These are phyloP conservation scores for Ceratosolen solmsi DNA, from an alignment of 1,140 invertebrate genomes.

Conservation along the genomic window DNA sequence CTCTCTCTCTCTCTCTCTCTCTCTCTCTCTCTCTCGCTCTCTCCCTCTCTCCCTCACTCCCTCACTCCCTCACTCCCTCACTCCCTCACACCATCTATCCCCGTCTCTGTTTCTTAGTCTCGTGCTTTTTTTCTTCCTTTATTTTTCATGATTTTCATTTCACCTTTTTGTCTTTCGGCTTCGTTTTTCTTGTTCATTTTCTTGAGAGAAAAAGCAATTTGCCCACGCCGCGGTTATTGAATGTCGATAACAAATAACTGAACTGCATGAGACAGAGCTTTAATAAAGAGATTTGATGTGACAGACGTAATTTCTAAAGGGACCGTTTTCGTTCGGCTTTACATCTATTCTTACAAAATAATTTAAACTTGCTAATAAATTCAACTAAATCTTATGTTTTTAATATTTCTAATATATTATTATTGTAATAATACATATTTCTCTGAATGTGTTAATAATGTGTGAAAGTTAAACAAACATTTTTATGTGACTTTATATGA, in stretches of 20 bases:
- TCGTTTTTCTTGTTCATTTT: conserved; percentile 25
- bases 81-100: conserved; percentile 45
- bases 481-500: too few species aligned
- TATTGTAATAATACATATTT: too few species aligned
- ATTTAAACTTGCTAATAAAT: background rate
- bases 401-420: too few species aligned
- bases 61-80: conserved; percentile 1
- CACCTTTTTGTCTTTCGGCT: conserved; percentile 39
- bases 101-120: conserved; percentile 17
- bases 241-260: conserved; percentile 54
- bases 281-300: conserved; percentile 51
- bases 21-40: conserved; percentile 37
- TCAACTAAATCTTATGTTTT: too few species aligned
- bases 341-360: background rate
- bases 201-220: conserved; percentile 47
- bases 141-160: conserved; percentile 43
- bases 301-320: conserved; percentile 39
- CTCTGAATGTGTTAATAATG: too few species aligned
- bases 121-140: conserved; percentile 8
- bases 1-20: conserved; percentile 35
- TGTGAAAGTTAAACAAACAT: too few species aligned
- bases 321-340: background rate
- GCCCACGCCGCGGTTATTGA: conserved; percentile 44
- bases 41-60: conserved; percentile 34
- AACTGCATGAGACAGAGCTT: conserved; percentile 48